These are phyloP conservation scores for Amiota minor DNA, from an alignment of 2,888 invertebrate species.

Conservation along the genomic window DNA sequence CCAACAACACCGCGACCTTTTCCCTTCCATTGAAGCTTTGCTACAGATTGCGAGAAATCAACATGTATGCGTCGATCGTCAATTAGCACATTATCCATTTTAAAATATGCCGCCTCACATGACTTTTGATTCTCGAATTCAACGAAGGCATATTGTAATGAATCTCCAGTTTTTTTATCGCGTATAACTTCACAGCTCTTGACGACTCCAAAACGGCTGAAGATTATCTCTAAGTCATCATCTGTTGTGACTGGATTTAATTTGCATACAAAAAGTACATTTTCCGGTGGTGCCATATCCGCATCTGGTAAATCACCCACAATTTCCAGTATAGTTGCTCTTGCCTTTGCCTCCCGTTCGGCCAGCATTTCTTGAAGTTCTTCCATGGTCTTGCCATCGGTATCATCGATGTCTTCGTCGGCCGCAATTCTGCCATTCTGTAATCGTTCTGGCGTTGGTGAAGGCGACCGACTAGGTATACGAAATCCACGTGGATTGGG, in stretches of 20 bases:
- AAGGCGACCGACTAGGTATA: slow-evolving; percentile 90
- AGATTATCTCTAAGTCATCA: slow-evolving; percentile 97
- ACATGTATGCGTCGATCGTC: slow-evolving; percentile 99
- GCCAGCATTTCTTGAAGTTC: slow-evolving; percentile 91
- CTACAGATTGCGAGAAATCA: slow-evolving; percentile 99
- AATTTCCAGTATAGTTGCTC: slow-evolving; percentile 98
- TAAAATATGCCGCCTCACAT: slow-evolving; percentile 98
- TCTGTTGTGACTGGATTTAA: slow-evolving; percentile 98
- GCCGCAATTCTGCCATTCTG: slow-evolving; percentile 91
- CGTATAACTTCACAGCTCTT: slow-evolving; percentile 96
- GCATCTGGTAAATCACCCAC: slow-evolving; percentile 98
- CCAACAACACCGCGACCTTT: slow-evolving; percentile 84
- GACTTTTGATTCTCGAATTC: slow-evolving; percentile 94
- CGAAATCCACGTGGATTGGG: slow-evolving; percentile 87
- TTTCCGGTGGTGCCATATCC: slow-evolving; percentile 98
- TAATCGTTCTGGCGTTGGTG: slow-evolving; percentile 86
- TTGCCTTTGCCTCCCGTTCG: slow-evolving; percentile 94
- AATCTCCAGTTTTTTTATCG: slow-evolving; percentile 93
- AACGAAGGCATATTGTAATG: slow-evolving; percentile 98
- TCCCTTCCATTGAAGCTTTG: slow-evolving; percentile 92
- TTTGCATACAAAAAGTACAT: slow-evolving; percentile 99
- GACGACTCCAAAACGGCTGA: slow-evolving; percentile 95
- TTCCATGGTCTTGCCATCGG: slow-evolving; percentile 85
- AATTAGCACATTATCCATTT: slow-evolving; percentile 99
- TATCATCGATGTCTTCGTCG: slow-evolving; percentile 94